Conservation (phyloP, 2,113 vertebrate genomes). For the Tonatia bakeri region DNA sequence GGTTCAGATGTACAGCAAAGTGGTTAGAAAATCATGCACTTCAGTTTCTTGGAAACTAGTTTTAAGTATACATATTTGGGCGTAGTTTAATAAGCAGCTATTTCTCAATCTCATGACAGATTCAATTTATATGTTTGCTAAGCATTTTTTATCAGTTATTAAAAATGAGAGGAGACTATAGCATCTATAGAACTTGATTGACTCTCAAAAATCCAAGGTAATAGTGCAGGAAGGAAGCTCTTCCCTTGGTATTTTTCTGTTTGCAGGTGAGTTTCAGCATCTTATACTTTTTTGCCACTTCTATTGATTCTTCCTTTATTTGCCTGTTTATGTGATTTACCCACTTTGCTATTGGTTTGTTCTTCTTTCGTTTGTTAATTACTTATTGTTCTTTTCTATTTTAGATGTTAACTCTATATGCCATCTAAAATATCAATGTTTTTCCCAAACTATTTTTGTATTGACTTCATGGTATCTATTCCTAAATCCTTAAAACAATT, state of each 20-base stretch:
- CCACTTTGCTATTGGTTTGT: not conserved
- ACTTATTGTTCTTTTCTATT: not conserved
- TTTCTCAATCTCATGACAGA: not conserved
- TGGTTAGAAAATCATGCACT: not conserved
- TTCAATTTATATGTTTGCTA: not conserved
- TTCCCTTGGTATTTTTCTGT: not conserved
- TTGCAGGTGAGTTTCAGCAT: not conserved
- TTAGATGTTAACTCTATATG: not conserved
- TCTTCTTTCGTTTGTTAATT: not conserved
- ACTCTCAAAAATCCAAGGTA: not conserved
- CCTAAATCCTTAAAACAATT: not conserved
- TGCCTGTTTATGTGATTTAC: not conserved
- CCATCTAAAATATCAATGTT: not conserved
- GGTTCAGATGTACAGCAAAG: not conserved
- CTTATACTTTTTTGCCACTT: not conserved
- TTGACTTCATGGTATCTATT: not conserved
- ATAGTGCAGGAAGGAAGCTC: not conserved
- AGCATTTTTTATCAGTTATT: not conserved
- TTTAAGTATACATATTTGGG: not conserved
- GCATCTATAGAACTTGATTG: not conserved
- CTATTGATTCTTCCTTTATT: not conserved
- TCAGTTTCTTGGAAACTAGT: not conserved
- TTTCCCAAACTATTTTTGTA: not conserved
- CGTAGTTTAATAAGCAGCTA: not conserved
- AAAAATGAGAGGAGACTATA: not conserved